Base-by-base conservation (phyloP, 2,888 invertebrate genomes). In the Oligia fasciuncula region DNA sequence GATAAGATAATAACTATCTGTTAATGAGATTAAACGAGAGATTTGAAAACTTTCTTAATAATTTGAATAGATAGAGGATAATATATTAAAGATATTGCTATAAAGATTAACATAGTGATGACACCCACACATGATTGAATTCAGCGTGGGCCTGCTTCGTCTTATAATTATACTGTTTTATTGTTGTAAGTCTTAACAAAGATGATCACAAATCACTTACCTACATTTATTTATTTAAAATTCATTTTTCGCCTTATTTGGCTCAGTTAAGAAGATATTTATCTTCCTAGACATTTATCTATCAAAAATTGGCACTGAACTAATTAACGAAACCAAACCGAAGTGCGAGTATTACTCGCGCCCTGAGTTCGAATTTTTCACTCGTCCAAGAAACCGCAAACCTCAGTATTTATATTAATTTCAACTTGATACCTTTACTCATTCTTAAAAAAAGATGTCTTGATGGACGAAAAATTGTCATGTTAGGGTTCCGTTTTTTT, bases 11-110 rank as follows among this genome's bases (percentile, higher is more conserved):
- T 70, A 77, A 81, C 60, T 51, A 54, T 63, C 43, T 66, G 60
- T 75, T 84, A 84, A 85, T 84, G 68, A 78, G 82, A 85, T 84
- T 77, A 88, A 76, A 83, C 54, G 46, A 71, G 69, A 69, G 76
- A 88, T 89, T 82, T 83, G 71, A 76, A 79, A 88, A 76, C 86
- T 89, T 88, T 89, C 73, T 69, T 77, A 83, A 81, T 83, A 80
- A 89, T 86, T 86, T 78, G 80, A 86, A 89, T 86, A 84, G 79
- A 83, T 86, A 70, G 43, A 19, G 54, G 49, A 78, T 79, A 77
- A 85, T 89, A 76, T 81, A 87, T 79, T 60, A 51, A 66, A 74
- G 49, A 77, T 77, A 85, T 79, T 79, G 67, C 77, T 68, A 69
- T 77, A 57, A 62, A 73, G 69, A 87, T 85, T 73, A 83, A 65